Base-by-base conservation (phyloP, 23 tunicate genomes). In the Trididemnum nubilum region DNA sequence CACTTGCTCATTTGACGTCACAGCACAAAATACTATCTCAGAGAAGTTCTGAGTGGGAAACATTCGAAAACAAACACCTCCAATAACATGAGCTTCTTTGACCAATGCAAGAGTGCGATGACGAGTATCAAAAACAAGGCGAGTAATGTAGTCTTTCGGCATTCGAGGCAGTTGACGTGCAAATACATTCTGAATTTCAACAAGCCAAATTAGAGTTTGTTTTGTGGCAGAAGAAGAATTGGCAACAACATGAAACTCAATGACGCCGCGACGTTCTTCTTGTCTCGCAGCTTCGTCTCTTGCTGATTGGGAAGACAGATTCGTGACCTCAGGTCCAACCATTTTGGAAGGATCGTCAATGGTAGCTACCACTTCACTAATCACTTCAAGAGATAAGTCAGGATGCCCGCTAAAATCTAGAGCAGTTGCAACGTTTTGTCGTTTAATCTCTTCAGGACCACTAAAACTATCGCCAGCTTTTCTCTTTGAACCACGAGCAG, bases 21-120 rank as follows among this genome's bases (percentile, higher is more conserved):
- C 98, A 59, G 98, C 98, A 51, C 94, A 94, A 77, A 94, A 94
- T 5, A 94, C 98, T 19, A 94, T 89, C 75, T 94, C 98, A 23
- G 91, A 79, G 50, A 94, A 94, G n/a, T 79, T 71, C 72, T 94
- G 98, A 9, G 94, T 76, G 0, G 94, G 94, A 63, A 94, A 94
- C 95, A 89, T 85, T 34, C 98, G 87, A 61, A 89, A 94, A 72
- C 98, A 94, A 24, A 94, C 84, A 5, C 95, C 98, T 54, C 98
- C 98, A 70, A 89, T 85, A 1, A 94, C 98, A n/a, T 85, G 81
- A 34, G 81, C 69, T 44, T 89, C 89, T 72, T 89, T 94, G 1
- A 89, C 95, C 57, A 87, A 81, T 0, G 92, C 94, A 9, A 94
- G 83, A 12, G 95, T 85, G 25, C 98, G 83, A 85, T 94, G 98